Conservation (phyloP, 64 coral and sea anemone genomes). For the Actinia equina region DNA sequence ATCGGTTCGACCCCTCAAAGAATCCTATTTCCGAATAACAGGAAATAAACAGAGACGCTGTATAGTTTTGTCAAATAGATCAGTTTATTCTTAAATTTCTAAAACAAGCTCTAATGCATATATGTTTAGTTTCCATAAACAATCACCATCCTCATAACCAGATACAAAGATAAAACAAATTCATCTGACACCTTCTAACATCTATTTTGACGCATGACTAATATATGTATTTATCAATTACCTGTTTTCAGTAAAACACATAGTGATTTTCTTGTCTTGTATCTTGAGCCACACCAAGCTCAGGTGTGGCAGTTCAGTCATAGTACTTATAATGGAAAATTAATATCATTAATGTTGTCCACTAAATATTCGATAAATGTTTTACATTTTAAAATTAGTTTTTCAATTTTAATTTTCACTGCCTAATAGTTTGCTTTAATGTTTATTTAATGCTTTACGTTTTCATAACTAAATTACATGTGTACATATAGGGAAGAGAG, state of each 20-base stretch:
- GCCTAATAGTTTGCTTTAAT: not conserved
- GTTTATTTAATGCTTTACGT: not conserved
- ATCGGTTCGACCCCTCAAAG: too few species aligned
- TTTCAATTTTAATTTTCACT: not conserved
- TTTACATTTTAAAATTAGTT: not conserved
- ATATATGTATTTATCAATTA: too few species aligned
- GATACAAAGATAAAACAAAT: too few species aligned
- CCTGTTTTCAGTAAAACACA: too few species aligned
- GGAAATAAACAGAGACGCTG: not conserved
- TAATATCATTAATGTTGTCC: too few species aligned
- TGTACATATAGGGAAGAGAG: not conserved
- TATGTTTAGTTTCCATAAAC: not conserved
- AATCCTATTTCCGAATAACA: not conserved
- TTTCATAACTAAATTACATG: not conserved
- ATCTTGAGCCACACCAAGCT: too few species aligned
- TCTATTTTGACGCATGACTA: too few species aligned
- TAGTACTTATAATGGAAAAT: too few species aligned
- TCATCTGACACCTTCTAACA: too few species aligned
- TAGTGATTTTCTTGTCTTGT: too few species aligned
- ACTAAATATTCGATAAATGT: not conserved
- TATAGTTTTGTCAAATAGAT: not conserved
- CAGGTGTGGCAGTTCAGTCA: too few species aligned
- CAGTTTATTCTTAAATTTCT: not conserved
- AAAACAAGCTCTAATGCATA: not conserved
- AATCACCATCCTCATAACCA: too few species aligned